Evolutionary conservation across 1,140 invertebrate species (phyloP), one percentile per base, ranked within the genome.

Genomic region (Parapsyche elsis): DNA sequence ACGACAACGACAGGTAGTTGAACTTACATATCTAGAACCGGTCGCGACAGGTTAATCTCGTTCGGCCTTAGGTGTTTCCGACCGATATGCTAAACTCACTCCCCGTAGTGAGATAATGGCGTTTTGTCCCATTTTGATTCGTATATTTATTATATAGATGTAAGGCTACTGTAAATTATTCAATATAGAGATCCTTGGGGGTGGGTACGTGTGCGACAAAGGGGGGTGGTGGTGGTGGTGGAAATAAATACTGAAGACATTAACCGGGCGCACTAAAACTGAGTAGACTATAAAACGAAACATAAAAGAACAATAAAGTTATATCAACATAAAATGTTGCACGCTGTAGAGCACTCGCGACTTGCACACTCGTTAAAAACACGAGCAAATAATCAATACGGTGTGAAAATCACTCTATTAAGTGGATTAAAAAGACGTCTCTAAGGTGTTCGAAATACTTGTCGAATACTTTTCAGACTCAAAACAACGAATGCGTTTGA

Each of bases 231-330:
- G 23, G 30, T 38, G 30, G 30, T 38, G 30, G 30, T 38, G 19
- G 64, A 67, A 67, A 67, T 67, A 67, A 67, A 67, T 67, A 26
- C 64, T 23, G 64, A 67, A 67, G 64, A 67, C 64, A 67, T 67
- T 67, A 67, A 67, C 64, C 64, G 64, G 2, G 59, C 59, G 24
- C 24, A 67, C 64, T 67, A 67, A 67, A 67, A 67, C 23, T 67
- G 21, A 67, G 64, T 67, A 67, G 64, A 67, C 64, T 67, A 67
- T 67, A 67, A 67, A 67, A 67, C 24, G 64, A 9, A 38, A 23
- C 64, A 67, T 67, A 67, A 67, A 67, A 67, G 19, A 67, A 67
- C 64, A 67, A 67, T 67, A 67, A 67, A 67, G 64, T 67, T 67
- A 67, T 67, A 67, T 67, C 64, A 67, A 67, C 64, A 24, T 67